Conservation (phyloP, 2,113 vertebrate genomes). For the Sialia sialis region DNA sequence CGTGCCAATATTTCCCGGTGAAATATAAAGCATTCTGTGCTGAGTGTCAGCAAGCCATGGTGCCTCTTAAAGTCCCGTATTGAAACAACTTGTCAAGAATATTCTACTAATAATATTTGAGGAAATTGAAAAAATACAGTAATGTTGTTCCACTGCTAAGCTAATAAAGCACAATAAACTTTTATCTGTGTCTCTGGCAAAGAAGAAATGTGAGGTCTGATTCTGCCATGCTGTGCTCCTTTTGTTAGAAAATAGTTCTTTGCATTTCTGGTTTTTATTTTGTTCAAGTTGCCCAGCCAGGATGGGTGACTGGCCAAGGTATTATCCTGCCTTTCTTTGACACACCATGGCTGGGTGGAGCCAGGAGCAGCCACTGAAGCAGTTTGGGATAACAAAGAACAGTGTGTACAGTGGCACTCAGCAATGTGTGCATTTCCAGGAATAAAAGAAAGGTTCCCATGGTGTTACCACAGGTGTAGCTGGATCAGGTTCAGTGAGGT, state of each 20-base stretch:
- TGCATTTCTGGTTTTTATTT: background rate
- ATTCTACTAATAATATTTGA: background rate
- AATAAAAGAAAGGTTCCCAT: background rate
- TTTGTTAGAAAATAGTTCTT: background rate
- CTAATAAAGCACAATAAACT: background rate
- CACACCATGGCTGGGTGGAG: fast-evolving
- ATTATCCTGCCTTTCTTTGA: background rate
- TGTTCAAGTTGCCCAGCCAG: background rate
- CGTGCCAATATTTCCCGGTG: background rate
- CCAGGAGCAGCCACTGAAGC: background rate
- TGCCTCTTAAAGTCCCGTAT: background rate
- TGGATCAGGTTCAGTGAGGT: background rate
- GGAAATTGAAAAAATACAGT: background rate
- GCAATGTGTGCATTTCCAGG: background rate
- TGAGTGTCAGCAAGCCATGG: background rate
- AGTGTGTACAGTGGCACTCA: too few species aligned
- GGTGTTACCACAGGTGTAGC: background rate
- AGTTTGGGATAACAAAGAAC: background rate
- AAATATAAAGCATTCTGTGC: background rate
- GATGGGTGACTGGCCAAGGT: too few species aligned
- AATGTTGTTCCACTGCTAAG: background rate
- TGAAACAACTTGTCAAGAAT: background rate
- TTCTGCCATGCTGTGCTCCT: background rate
- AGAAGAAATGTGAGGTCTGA: background rate
- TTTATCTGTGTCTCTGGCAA: background rate